These are phyloP conservation scores for Chelmon rostratus DNA, from an alignment of 2,797 vertebrate genomes.

Conservation along the genomic window DNA sequence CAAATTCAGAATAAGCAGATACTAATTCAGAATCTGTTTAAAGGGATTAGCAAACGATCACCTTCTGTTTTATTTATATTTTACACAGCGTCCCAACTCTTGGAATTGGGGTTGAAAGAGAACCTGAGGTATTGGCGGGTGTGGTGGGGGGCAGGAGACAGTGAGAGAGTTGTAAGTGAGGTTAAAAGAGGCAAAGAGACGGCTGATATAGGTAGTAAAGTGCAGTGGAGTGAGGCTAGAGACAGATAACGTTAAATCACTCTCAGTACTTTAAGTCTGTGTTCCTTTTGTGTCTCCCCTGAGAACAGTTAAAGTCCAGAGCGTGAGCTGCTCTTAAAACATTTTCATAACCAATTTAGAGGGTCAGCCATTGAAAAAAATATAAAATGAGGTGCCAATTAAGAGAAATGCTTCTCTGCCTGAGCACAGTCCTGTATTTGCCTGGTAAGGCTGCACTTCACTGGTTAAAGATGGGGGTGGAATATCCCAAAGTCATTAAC, in stretches of 20 bases:
- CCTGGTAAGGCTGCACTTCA: neutral
- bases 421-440: conserved; percentile 14
- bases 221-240: conserved; percentile 28
- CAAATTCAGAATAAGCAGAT: no score
- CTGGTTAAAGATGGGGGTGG: neutral
- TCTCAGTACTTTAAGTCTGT: conserved; percentile 33
- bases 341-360: conserved; percentile 47
- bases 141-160: neutral
- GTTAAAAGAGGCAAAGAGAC: conserved; percentile 18
- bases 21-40: no score
- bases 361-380: conserved; percentile 25
- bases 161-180: conserved; percentile 34
- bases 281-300: conserved; percentile 13
- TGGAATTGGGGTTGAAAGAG: conserved; percentile 13
- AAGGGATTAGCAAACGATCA: no score
- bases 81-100: no score
- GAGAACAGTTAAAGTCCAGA: conserved; percentile 29
- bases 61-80: no score
- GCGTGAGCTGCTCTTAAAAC: conserved; percentile 46
- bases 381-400: neutral
- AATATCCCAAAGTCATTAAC: conserved; percentile 38
- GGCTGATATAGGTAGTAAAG: conserved; percentile 14
- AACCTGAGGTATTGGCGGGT: conserved; percentile 18
- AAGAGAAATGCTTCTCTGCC: conserved; percentile 17
- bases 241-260: conserved; percentile 49